Base-by-base conservation (phyloP, 1,140 invertebrate genomes). In the Leptinotarsa defecta region DNA sequence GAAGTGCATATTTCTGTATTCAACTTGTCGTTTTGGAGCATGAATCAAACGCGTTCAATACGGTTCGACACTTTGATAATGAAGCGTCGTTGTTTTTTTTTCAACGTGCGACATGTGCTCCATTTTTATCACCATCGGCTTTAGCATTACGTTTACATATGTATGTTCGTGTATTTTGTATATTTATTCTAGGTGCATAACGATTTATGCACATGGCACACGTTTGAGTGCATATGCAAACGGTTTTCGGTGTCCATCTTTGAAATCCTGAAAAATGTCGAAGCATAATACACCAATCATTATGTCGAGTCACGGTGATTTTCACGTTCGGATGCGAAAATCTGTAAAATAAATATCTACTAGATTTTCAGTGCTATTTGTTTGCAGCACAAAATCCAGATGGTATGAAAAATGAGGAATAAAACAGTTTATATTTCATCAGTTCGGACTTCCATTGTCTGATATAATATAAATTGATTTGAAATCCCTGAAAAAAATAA, bases 1-100 rank as follows among this genome's bases (percentile, higher is more conserved):
- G 79, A 78, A 83, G 81, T 84, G 82, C 84, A 85, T 85, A 85
- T 85, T 85, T 85, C 83, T 81, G 79, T 81, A 83, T 84, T 81
- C 82, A 83, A 83, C 79, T 84, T 85, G 84, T 85, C 83, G 83
- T 80, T 78, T 81, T 76, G 71, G 75, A 80, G 81, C 79, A 81
- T 82, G 81, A 81, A 81, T 82, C 81, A 82, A 82, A 81, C 80
- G 83, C 77, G 83, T 84, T 83, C 83, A 83, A 84, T 83, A 83
- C 80, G 78, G 81, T 84, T 84, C 82, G 84, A 85, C 84, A 85
- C 82, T 81, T 81, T 82, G 80, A 83, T 85, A 85, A 85, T 85
- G 84, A 85, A 85, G 81, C 82, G 82, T 67, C 72, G 77, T 79
- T 79, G 80, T 81, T 80, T 80, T 67, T 57, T 74, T 70, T 70